Base-by-base conservation (phyloP, 23 tunicate genomes). In the Halocynthia roretzi region DNA sequence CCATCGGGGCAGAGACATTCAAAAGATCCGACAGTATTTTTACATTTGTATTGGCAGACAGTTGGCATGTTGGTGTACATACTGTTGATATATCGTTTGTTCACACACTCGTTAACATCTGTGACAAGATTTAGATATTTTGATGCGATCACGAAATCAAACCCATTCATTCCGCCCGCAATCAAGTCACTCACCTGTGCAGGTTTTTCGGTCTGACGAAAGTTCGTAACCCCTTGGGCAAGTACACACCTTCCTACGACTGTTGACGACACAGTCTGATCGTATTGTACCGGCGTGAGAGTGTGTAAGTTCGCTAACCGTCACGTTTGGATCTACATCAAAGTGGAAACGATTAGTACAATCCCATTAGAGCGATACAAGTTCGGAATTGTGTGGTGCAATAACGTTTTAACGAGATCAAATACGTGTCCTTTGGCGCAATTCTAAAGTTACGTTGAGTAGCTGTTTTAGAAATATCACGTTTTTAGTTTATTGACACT, bases 1-100 rank as follows among this genome's bases (percentile, higher is more conserved):
- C 70, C 70, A 65, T 40, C 22, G 10, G 70, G 70, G 31, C 70
- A 65, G 31, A 65, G 22, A 65, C 70, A 65, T 65, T 65, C 6
- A 6, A 20, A 65, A 11, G 70, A 65, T 65, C 70, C 70, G 0
- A 48, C 48, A 9, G 31, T 40, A 65, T 65, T 65, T 15, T 48
- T 65, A 6, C 70, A 65, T 6, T 65, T 15, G 31, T 65, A 8
- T 10, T 20, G 19, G 5, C 70, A 65, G 15, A 15, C 5, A 58
- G 63, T 58, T 58, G n/a, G 15, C 4, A 15, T n/a, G 15, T 58
- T 58, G 15, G n/a, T 58, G 22, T 65, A 20, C 70, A 40, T 48
- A 65, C 70, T 9, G 10, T 65, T 15, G 44, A 31, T 31, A 31
- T 31, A 31, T 10, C 14, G 15, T 9, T 20, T 10, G 6, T 65